Base-by-base conservation (phyloP, 2,888 invertebrate species). In the Eupithecia pulchellata region DNA sequence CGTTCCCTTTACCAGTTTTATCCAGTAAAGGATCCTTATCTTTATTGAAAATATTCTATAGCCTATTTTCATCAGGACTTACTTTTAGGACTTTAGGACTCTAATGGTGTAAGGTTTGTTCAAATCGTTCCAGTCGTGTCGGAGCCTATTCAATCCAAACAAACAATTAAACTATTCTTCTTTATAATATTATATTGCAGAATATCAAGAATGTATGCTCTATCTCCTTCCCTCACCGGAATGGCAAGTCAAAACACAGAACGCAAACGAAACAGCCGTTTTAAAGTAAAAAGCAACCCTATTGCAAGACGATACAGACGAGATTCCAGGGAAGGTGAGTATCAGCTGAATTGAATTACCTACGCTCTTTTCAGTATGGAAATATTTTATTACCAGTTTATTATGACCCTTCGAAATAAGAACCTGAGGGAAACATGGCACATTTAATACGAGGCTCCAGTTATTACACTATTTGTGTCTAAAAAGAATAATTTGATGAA, bases 251-350 rank as follows among this genome's bases (percentile, higher is more conserved):
- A 70, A 62, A 71, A 72, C n/a, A 74, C 66, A 66, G 76, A 42
- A 39, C 79, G 68, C 65, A 76, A 70, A 25, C 80, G 76, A 36
- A 85, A 89, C 75, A 88, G 87, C 81, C 86, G 86, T 27, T 88
- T 86, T 39, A 71, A 78, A 39, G 42, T 86, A 71, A 82, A 80
- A 27, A 78, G 79, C 29, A 73, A 66, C 71, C 57, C 67, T 30
- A 52, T 11, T 9, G 1, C 78, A 29, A 79, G 88, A 63, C 81
- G 86, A 71, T 79, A 77, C 42, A 83, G 80, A 55, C 79, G 80
- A 32, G 84, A 83, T 11, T 85, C 86, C 17, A 83, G 77, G 64
- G 86, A 90, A 72, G 77, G 91, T 90, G 74, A 85, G 89, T 81
- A 52, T 52, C 39, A 13, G 36, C 42, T 70, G 57, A 58, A 65